Conservation (phyloP, 2,113 vertebrate genomes). For the Ctenomys sociabilis region DNA sequence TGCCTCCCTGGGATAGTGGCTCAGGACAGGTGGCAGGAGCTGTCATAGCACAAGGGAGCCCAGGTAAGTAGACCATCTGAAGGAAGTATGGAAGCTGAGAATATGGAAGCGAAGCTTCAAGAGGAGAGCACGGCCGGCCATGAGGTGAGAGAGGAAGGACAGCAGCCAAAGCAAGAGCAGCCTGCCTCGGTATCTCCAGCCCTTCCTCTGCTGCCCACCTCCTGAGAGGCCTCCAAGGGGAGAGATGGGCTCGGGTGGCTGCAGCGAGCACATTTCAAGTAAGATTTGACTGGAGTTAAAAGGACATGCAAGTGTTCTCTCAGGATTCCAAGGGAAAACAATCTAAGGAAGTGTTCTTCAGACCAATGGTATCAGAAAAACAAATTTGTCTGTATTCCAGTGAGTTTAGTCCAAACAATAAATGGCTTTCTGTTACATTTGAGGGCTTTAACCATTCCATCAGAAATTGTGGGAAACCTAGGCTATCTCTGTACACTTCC, state of each 20-base stretch:
- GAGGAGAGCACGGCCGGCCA: fast-evolving
- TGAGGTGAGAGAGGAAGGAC: neutral
- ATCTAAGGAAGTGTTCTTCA: neutral
- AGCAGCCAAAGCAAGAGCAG: neutral
- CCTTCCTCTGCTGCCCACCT: fast-evolving
- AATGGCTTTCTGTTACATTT: neutral
- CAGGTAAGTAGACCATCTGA: neutral
- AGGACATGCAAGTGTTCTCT: neutral
- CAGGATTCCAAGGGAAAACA: neutral
- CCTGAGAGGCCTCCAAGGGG: fast-evolving
- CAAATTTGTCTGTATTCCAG: neutral
- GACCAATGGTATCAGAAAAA: neutral
- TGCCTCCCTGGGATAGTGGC: neutral
- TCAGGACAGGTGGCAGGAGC: fast-evolving
- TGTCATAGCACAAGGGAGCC: fast-evolving
- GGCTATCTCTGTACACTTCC: neutral
- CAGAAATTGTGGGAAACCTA: neutral
- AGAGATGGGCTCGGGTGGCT: fast-evolving
- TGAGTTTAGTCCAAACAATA: neutral
- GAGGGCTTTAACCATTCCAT: neutral
- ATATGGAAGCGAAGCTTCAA: fast-evolving
- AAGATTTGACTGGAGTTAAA: neutral
- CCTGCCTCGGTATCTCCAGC: fast-evolving
- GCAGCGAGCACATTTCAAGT: neutral
- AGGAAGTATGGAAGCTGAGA: too few relatives aligned